Base-by-base conservation (phyloP, 2,888 invertebrate species). In the Zaprionus lineosus region DNA sequence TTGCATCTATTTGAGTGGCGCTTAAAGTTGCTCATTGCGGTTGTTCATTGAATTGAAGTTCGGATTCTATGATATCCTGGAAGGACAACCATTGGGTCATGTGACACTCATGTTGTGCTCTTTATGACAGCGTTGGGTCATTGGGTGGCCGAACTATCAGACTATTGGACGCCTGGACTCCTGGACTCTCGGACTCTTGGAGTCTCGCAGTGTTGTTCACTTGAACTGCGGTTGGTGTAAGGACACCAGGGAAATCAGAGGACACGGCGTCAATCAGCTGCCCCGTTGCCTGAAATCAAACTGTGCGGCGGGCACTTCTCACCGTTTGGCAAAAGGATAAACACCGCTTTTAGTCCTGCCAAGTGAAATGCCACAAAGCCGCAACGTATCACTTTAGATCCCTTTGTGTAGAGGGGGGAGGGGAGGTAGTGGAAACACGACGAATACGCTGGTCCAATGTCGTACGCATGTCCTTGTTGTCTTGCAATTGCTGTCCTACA, bases 181-280 rank as follows among this genome's bases (percentile, higher is more conserved):
- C n/a, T n/a, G n/a, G n/a, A n/a, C n/a, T n/a, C n/a, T n/a, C n/a
- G n/a, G n/a, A n/a, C n/a, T n/a, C n/a, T n/a, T n/a, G n/a, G n/a
- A n/a, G n/a, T n/a, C n/a, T n/a, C n/a, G n/a, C n/a, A n/a, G n/a
- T n/a, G n/a, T n/a, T n/a, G n/a, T n/a, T n/a, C n/a, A n/a, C n/a
- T n/a, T n/a, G n/a, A n/a, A n/a, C n/a, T n/a, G n/a, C n/a, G n/a
- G 4, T 2, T 24, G 24, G 8, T 24, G 8, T 5, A 3, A 34
- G 24, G 12, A 39, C 69, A 12, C 68, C 28, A 16, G 69, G 69
- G 68, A 69, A 69, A 69, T 69, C 69, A 69, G 67, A 56, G 58
- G 26, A 53, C 53, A 33, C 16, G 44, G 58, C 51, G 59, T 65
- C 71, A 34, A 34, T 34, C 34, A 34, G 12, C 8, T 34, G 34